phyloP scores from a whole-genome alignment of 2,113 vertebrate species.

The Zosterops japonicus region DNA sequence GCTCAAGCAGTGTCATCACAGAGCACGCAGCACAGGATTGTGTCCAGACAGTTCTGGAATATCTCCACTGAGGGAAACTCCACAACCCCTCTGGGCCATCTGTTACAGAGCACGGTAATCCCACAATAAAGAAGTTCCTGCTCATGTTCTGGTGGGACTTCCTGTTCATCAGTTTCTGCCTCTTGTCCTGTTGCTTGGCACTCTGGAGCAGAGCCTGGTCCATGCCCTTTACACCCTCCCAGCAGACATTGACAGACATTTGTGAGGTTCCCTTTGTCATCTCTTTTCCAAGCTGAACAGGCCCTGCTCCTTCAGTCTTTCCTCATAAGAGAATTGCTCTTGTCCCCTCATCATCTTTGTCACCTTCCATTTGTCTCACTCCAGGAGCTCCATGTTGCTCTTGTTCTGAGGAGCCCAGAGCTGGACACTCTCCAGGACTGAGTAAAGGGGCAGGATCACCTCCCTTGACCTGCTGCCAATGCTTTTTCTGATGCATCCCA shows the following conservation, averaged over 20 bases:
- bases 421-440: no score
- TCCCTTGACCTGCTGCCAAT: neutral
- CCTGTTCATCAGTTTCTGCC: neutral
- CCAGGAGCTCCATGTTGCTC: neutral
- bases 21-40: neutral
- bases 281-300: neutral
- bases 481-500: neutral
- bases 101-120: neutral
- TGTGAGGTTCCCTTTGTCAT: neutral
- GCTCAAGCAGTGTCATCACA: neutral
- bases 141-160: neutral
- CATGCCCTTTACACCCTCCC: neutral
- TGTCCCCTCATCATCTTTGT: neutral
- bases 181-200: neutral
- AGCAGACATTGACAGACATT: neutral
- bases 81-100: neutral
- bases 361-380: neutral
- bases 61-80: neutral
- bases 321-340: neutral
- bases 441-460: neutral
- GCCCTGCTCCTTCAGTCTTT: neutral
- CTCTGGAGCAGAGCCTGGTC: neutral
- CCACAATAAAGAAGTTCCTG: neutral
- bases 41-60: neutral
- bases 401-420: neutral